A percentile compares a stretch with the other conserved stretches of the same genome.
phyloP scores from a whole-genome alignment of 2,797 vertebrate species.

The Hippopotamyrus pictus region DNA sequence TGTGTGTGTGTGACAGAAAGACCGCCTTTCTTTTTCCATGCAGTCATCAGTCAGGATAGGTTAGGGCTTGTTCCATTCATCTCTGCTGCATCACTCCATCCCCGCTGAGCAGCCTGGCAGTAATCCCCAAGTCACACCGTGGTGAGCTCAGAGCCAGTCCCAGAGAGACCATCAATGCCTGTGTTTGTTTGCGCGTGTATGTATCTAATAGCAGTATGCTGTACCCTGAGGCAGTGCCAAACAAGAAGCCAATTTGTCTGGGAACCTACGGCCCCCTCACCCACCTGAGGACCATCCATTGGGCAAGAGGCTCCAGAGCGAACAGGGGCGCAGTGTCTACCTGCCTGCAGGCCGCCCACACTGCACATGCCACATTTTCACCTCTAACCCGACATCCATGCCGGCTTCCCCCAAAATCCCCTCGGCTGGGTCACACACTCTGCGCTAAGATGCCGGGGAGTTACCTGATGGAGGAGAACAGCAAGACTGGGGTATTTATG shows the following conservation, averaged over 20 bases:
- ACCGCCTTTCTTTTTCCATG: slow-evolving; percentile 60
- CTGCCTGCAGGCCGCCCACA: slow-evolving; percentile 32
- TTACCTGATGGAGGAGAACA: background rate
- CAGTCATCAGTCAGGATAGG: slow-evolving; percentile 59
- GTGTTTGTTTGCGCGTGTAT: slow-evolving; percentile 27
- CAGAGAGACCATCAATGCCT: slow-evolving; percentile 23
- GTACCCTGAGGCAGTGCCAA: slow-evolving; percentile 24
- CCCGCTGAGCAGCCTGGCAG: slow-evolving; percentile 43
- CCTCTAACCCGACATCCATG: background rate
- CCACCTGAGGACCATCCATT: slow-evolving; percentile 21
- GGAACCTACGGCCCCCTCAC: slow-evolving; percentile 27
- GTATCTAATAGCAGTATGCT: background rate
- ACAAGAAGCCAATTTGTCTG: slow-evolving; percentile 27
- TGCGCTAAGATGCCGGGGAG: background rate
- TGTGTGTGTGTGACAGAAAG: background rate
- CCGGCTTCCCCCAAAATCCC: background rate
- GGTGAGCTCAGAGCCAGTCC: slow-evolving; percentile 7
- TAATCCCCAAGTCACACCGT: slow-evolving; percentile 51
- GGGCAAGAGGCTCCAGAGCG: slow-evolving; percentile 21
- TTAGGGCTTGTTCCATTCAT: slow-evolving; percentile 57
- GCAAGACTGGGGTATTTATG: background rate
- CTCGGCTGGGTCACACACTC: background rate
- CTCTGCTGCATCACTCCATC: slow-evolving; percentile 50
- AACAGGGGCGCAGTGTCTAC: slow-evolving; percentile 41
- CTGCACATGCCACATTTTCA: background rate